These are phyloP conservation scores for Agapornis canus DNA, from an alignment of 2,797 vertebrate species.

Conservation along the genomic window DNA sequence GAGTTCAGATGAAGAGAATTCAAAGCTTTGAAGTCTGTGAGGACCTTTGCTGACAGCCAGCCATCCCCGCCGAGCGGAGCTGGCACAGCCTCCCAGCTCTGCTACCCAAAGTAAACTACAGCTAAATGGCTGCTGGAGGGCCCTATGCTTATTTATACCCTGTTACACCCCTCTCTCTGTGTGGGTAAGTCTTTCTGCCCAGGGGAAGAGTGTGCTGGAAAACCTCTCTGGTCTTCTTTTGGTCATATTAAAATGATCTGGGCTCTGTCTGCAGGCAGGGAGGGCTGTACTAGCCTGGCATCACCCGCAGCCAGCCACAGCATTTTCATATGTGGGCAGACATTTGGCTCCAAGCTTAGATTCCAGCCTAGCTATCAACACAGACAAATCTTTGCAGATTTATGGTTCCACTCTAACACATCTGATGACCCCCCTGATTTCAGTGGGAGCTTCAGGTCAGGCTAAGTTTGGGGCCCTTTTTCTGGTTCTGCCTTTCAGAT, in stretches of 20 bases:
- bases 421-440: not conserved
- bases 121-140: not conserved
- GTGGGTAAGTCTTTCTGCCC: not conserved
- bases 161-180: rapidly evolving
- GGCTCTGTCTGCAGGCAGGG: not conserved
- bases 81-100: not conserved
- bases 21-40: not conserved
- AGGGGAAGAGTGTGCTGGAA: not conserved
- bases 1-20: not conserved
- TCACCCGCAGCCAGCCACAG: not conserved
- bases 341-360: not conserved
- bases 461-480: not conserved
- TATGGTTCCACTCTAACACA: rapidly evolving
- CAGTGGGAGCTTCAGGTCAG: not conserved
- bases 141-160: not conserved
- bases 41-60: not conserved
- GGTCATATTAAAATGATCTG: not conserved
- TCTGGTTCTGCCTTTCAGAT: not conserved
- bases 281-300: rapidly evolving
- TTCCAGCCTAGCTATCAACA: not conserved
- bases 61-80: rapidly evolving
- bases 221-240: not conserved
- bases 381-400: not conserved
- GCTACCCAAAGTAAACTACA: not conserved
- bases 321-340: rapidly evolving